Percentiles rank a stretch among this genome's conserved stretches.
These are phyloP conservation scores for Styela clava DNA, from an alignment of 23 tunicate species.

Conservation along the genomic window DNA sequence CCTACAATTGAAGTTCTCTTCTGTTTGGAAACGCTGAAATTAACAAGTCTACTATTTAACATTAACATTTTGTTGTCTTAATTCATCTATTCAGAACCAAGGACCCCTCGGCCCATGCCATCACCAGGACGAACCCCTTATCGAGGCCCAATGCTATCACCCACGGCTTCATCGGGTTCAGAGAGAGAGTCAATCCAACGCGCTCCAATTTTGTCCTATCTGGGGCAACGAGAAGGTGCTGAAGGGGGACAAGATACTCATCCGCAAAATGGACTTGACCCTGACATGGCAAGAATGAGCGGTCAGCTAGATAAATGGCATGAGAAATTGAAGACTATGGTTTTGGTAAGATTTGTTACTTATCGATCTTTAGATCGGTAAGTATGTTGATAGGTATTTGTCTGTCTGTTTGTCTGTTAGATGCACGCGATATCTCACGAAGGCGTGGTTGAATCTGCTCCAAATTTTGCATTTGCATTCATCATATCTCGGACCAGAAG, in stretches of 20 bases:
- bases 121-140: conserved; percentile 22
- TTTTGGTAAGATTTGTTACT: conserved; percentile 37
- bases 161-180: not conserved
- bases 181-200: not conserved
- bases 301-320: conserved; percentile 36
- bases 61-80: no score
- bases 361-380: no score
- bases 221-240: not conserved
- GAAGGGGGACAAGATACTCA: not conserved
- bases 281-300: conserved; percentile 36
- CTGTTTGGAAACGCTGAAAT: no score
- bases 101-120: conserved; percentile 18
- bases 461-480: no score
- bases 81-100: not conserved
- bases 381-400: no score
- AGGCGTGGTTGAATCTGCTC: no score
- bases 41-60: no score
- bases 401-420: no score
- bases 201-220: not conserved
- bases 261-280: conserved; percentile 24
- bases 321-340: conserved; percentile 47
- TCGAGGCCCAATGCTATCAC: conserved; percentile 18
- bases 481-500: no score
- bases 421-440: no score
- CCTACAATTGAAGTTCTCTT: no score